Evolutionary conservation across 2,888 invertebrate genomes (phyloP).

Genomic region (Neuroscelio doddi): DNA sequence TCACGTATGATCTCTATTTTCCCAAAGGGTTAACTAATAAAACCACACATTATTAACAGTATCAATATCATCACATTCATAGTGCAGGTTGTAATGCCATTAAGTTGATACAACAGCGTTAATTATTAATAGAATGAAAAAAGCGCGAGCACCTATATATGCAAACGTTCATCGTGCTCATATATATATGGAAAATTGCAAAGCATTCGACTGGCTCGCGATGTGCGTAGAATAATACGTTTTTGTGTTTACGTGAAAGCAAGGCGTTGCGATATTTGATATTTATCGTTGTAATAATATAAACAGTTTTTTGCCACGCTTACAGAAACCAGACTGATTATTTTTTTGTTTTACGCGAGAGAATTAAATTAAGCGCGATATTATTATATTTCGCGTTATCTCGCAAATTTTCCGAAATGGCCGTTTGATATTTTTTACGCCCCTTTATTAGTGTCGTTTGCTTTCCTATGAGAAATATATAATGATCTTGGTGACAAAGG

Average conservation of each 20-base stretch:
- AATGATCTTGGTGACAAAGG: no score
- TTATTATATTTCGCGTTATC: no score
- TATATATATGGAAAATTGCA: constrained; percentile 22
- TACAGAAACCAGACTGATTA: constrained; percentile 13
- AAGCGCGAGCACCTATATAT: constrained; percentile 24
- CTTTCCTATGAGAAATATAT: no score
- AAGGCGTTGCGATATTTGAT: constrained; percentile 25
- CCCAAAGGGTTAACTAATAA: constrained; percentile 34
- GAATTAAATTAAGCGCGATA: no score
- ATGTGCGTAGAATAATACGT: constrained; percentile 21
- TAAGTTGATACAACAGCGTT: constrained; percentile 24
- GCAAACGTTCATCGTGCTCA: constrained; percentile 1
- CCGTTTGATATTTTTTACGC: no score
- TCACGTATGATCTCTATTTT: no score
- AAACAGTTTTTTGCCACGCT: constrained; percentile 25
- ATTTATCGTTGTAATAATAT: constrained; percentile 25
- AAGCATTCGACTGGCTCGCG: constrained; percentile 13
- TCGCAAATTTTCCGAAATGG: no score
- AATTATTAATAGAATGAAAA: constrained; percentile 29
- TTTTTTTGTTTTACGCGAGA: no score
- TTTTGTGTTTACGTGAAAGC: constrained; percentile 17
- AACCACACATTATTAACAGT: constrained; percentile 22
- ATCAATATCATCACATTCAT: constrained; percentile 22
- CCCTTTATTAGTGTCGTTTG: no score
- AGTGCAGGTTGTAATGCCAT: constrained; percentile 17